Evolutionary conservation across 2,797 vertebrate species (phyloP).

Genomic region (Limnodromus scolopaceus): DNA sequence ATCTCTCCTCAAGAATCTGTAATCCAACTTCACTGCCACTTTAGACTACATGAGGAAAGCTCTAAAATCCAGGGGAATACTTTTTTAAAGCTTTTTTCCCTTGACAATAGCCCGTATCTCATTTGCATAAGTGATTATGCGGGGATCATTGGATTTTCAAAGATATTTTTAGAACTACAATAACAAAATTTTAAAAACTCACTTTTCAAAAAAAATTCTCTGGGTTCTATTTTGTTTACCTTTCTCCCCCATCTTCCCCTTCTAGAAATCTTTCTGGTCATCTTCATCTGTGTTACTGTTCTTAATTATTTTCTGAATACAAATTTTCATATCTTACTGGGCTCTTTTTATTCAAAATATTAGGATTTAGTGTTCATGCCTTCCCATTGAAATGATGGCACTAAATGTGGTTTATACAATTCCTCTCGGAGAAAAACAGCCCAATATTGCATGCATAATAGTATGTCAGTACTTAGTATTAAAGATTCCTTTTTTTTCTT

Average conservation of each 20-base stretch:
- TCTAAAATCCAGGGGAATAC: neutral
- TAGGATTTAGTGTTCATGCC: neutral
- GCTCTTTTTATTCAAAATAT: neutral
- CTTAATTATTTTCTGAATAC: neutral
- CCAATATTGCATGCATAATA: neutral
- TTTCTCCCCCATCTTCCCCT: neutral
- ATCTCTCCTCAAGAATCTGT: neutral
- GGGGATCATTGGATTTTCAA: neutral
- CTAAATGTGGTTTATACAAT: neutral
- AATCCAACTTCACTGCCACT: neutral
- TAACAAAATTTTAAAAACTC: neutral
- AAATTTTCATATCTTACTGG: neutral
- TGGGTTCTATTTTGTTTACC: neutral
- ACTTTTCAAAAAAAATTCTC: neutral
- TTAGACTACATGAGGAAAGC: neutral
- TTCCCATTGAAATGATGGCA: neutral
- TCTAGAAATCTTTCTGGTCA: neutral
- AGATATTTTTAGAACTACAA: neutral
- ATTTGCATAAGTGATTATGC: neutral
- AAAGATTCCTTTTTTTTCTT: neutral
- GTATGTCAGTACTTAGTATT: neutral
- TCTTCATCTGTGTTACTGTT: neutral
- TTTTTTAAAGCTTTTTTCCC: neutral
- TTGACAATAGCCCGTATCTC: neutral
- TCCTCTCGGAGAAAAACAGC: neutral